Evolutionary conservation across 2,113 vertebrate genomes (phyloP), one percentile per base, ranked within the genome.

Genomic region (Myrmecophaga tridactyla): DNA sequence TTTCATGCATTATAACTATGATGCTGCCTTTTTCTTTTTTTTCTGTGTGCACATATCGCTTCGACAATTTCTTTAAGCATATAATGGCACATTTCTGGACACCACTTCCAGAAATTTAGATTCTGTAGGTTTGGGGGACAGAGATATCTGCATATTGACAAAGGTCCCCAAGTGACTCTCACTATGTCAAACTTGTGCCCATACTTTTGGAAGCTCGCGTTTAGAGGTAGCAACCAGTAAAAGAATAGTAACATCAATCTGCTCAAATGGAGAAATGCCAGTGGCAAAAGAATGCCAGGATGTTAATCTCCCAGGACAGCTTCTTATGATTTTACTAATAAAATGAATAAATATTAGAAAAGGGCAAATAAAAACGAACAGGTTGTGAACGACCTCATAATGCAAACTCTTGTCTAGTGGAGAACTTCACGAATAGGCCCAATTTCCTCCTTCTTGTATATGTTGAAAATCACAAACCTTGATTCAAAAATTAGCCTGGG

Each of bases 401-500:
- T 72, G 87, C 69, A 48, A 60, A 23, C 9, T 11, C 20, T n/a
- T 70, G 1, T 72, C 48, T 65, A 14, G 25, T 36, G 51, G 25
- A 58, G 21, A 80, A 82, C 41, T n/a, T 89, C 17, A 51, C 3
- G 23, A 46, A n/a, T 25, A 41, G 36, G 69, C 58, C n/a, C 88
- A 34, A 9, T 43, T 46, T 43, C 51, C 12, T 89, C 43, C 13
- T 39, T 31, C 10, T 23, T 56, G 18, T 2, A 91, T 46, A 23
- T 69, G 25, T 58, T 81, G 41, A 82, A 92, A 97, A 84, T 17
- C 75, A 93, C 23, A 91, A 94, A 53, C 27, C 34, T 81, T 15
- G 39, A 56, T 67, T 85, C 46, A 94, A 90, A 92, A 77, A 81
- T 85, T 88, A 94, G 76, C 81, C 78, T n/a, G 34, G 27, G 67